Percentiles rank a stretch among this genome's conserved stretches.
Conservation (phyloP, 2,113 vertebrate genomes). For the Numenius arquata region DNA sequence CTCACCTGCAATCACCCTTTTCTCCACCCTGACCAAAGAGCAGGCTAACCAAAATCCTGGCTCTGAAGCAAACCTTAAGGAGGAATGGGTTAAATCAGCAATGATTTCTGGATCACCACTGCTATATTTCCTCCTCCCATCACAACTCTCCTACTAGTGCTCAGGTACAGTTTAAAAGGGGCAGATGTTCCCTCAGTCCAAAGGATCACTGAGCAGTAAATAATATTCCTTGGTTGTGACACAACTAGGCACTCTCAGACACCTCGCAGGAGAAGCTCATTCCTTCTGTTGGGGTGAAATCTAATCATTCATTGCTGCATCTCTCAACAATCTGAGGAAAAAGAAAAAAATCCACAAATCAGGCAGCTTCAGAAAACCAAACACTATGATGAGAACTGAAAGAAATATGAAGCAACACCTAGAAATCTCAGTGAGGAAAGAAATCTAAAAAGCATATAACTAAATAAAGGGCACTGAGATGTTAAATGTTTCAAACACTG, state of each 20-base stretch:
- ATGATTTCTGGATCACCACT: background rate
- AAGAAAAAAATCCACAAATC: rapidly evolving
- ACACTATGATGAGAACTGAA: background rate
- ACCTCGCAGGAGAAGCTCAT: background rate
- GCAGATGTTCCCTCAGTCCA: background rate
- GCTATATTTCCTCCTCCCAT: background rate
- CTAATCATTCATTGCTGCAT: background rate
- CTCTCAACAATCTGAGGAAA: background rate
- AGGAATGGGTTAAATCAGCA: background rate
- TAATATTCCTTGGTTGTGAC: background rate
- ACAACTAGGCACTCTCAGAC: background rate
- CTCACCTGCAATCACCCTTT: background rate
- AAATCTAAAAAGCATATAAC: background rate
- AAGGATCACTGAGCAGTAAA: background rate
- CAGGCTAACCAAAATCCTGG: background rate
- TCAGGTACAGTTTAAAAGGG: background rate
- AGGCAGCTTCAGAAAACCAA: background rate
- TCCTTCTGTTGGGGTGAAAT: background rate
- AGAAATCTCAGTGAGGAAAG: background rate
- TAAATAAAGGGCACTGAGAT: background rate
- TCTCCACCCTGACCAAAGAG: background rate
- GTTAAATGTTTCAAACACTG: background rate
- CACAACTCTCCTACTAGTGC: background rate
- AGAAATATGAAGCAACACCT: background rate
- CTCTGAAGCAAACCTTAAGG: background rate